Evolutionary conservation across 2,113 vertebrate species (phyloP).

Genomic region (Gymnocephalus cernua): DNA sequence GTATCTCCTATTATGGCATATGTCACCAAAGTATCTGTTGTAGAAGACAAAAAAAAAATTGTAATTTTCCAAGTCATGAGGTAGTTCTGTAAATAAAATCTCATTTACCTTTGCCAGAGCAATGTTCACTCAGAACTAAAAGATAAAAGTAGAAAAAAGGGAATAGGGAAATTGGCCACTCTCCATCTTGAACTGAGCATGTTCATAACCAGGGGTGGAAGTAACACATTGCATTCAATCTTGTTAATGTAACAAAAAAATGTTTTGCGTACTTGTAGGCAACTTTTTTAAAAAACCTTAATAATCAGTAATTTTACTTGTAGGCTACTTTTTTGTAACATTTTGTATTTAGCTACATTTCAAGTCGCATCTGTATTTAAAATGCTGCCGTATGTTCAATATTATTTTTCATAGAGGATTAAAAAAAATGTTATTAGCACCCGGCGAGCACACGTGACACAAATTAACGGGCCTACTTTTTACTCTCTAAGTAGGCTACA

Average conservation of each 20-base stretch:
- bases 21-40: slow-evolving; percentile 35
- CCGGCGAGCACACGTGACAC: no score
- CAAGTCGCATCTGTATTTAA: no score
- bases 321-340: no score
- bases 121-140: neutral
- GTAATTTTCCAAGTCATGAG: neutral
- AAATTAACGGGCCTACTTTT: neutral
- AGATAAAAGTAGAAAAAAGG: no score
- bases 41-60: neutral
- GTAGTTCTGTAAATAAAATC: neutral
- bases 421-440: no score
- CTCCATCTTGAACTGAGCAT: neutral
- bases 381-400: no score
- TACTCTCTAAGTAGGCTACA: neutral
- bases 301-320: neutral
- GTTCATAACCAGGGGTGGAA: neutral
- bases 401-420: no score
- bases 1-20: slow-evolving; percentile 37
- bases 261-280: neutral
- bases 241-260: neutral
- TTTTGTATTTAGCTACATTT: no score
- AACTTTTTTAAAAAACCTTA: neutral
- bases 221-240: neutral
- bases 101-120: neutral
- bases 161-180: neutral